Percentiles rank a stretch among this genome's conserved stretches.
phyloP scores from a whole-genome alignment of 92 coral and sea anemone genomes.

The Palythoa caribaeorum region DNA sequence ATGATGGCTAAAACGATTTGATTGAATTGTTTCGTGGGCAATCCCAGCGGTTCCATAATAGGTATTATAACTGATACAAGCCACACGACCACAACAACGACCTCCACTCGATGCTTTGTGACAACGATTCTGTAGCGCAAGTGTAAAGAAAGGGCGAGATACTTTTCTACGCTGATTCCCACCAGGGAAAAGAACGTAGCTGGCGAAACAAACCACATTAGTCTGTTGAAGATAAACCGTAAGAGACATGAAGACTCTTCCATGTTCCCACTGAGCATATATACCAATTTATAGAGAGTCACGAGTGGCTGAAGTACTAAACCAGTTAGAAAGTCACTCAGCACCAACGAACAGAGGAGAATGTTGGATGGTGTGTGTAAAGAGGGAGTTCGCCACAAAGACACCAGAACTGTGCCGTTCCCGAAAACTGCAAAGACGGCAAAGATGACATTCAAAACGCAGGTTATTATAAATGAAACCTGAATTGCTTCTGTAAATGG shows the following conservation, averaged over 20 bases:
- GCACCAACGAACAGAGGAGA: conserved; percentile 21
- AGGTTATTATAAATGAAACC: conserved; percentile 19
- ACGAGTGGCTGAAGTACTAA: conserved; percentile 26
- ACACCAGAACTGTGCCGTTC: conserved; percentile 6
- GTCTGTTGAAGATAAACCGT: conserved; percentile 10
- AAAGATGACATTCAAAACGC: conserved; percentile 11
- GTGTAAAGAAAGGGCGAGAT: conserved; percentile 61
- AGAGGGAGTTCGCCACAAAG: conserved; percentile 7
- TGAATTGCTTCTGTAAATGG: conserved; percentile 17
- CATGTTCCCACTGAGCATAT: not conserved
- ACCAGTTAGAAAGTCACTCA: conserved; percentile 33
- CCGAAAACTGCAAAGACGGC: conserved; percentile 24
- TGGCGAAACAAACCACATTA: conserved; percentile 33
- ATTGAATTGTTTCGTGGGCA: conserved; percentile 41
- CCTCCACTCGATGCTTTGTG: conserved; percentile 38
- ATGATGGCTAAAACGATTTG: conserved; percentile 23
- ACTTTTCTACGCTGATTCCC: conserved; percentile 60
- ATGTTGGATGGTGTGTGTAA: conserved; percentile 12
- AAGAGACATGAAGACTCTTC: not conserved
- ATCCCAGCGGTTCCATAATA: conserved; percentile 10
- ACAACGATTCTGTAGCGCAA: conserved; percentile 56
- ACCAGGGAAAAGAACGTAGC: conserved; percentile 39
- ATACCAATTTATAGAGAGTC: conserved; percentile 3
- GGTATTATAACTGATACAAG: conserved; percentile 12
- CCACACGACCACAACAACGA: conserved; percentile 37